A percentile compares a stretch with the other conserved stretches of the same genome.
These are phyloP conservation scores for Tryphoninae sp. DNA, from an alignment of 2,888 invertebrate species.

Conservation along the genomic window DNA sequence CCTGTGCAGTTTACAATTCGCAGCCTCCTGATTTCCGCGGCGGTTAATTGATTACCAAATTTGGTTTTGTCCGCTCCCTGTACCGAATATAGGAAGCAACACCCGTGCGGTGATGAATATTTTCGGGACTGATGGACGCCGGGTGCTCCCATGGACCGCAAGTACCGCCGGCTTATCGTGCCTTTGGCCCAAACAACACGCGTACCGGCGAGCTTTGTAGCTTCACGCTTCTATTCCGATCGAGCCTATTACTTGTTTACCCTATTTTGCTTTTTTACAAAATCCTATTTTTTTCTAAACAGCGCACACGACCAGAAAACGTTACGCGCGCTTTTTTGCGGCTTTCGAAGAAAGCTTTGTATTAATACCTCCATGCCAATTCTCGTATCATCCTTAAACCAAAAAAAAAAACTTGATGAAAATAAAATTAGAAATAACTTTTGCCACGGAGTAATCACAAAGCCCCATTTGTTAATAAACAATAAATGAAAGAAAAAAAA, in stretches of 20 bases:
- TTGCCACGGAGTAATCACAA: too few relatives aligned
- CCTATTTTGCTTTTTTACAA: background rate
- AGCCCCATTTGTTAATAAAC: too few relatives aligned
- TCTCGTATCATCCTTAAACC: too few relatives aligned
- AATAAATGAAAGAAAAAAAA: background rate
- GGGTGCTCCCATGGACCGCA: background rate
- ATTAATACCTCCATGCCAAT: too few relatives aligned
- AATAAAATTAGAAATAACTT: too few relatives aligned
- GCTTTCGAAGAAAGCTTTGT: too few relatives aligned
- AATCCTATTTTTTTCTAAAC: background rate
- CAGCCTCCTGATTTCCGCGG: conserved; percentile 20
- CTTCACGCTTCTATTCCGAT: background rate
- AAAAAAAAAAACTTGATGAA: too few relatives aligned
- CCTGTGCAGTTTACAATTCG: background rate
- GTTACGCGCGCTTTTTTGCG: too few relatives aligned
- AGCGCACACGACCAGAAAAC: background rate
- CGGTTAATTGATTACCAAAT: conserved; percentile 52
- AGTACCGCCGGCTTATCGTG: conserved; percentile 47
- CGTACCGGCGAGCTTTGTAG: background rate
- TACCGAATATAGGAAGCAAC: conserved; percentile 3
- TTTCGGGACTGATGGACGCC: conserved; percentile 49
- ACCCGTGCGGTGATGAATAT: conserved; percentile 44
- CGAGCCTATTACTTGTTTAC: background rate
- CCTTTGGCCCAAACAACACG: conserved; percentile 35
- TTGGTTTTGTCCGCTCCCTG: conserved; percentile 24